These are phyloP conservation scores for Ryuthela nishihirai DNA, from an alignment of 2,888 invertebrate genomes.

Conservation along the genomic window DNA sequence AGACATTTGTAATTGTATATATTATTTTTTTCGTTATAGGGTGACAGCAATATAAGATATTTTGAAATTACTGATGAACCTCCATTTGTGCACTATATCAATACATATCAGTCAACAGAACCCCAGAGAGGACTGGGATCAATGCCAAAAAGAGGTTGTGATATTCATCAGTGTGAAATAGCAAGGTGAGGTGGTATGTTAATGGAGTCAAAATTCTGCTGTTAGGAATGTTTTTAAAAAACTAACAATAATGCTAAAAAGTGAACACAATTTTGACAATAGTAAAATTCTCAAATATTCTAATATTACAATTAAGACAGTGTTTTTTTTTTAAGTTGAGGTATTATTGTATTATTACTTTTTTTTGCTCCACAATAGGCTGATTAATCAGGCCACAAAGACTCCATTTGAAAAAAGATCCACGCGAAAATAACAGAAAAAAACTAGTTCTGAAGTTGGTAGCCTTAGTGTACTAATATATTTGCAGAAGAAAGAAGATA, in stretches of 20 bases:
- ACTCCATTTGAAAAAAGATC: no score
- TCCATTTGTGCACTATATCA: conserved; percentile 88
- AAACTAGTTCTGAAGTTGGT: no score
- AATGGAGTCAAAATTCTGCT: not conserved
- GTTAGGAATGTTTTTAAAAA: not conserved
- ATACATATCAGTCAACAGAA: conserved; percentile 82
- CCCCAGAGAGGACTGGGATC: conserved; percentile 86
- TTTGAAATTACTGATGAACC: conserved; percentile 88
- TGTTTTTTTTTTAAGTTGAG: no score
- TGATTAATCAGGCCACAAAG: no score
- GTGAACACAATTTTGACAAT: not conserved
- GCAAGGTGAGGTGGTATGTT: conserved; percentile 53
- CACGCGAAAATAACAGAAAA: no score
- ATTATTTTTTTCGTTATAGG: conserved; percentile 56
- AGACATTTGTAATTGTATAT: not conserved
- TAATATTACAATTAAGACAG: not conserved
- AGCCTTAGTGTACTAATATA: no score
- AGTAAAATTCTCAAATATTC: not conserved
- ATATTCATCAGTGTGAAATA: conserved; percentile 77
- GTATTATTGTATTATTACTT: no score
- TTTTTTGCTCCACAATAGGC: no score
- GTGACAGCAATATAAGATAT: conserved; percentile 91
- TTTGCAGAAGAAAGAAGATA: no score
- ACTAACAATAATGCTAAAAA: not conserved
- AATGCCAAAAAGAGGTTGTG: conserved; percentile 88